Base-by-base conservation (phyloP, 2,113 vertebrate genomes). In the Antechinus stuartii region DNA sequence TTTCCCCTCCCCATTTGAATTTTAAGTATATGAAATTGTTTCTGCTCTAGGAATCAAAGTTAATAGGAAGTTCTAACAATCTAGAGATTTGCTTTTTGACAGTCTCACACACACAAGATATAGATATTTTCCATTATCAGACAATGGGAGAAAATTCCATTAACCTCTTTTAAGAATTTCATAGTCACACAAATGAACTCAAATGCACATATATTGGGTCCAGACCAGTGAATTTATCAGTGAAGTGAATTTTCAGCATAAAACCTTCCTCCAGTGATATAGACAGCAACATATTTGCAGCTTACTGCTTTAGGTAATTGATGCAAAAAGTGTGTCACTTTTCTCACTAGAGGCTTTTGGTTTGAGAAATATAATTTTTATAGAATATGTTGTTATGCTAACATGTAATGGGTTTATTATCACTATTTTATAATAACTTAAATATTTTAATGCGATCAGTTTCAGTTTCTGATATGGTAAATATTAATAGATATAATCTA, bases 21-120 rank as follows among this genome's bases (percentile, higher is more conserved):
- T 97, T 93, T 90, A 47, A 96, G 50, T 91, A 91, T 53, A 93
- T 95, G 50, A 54, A 91, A 96, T 76, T 96, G 53, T 42, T 98
- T 95, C 84, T 68, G 2, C 57, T 90, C 46, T 25, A 95, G 56
- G 27, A 94, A 91, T 95, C 90, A 53, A 23, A 95, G 84, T 30
- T 92, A 47, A 93, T n/a, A 10, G 42, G 52, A 90, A 24, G 30
- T 47, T n/a, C 30, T 42, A 49, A 57, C 50, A 22, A 68, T 89
- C 49, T 89, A 47, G 49, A 90, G 46, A 56, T 47, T 61, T 25
- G 68, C 35, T 46, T 49, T 16, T n/a, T 93, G 23, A 89, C 42
- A 11, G 56, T 47, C 95, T 92, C 95, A 93, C 0, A 93, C 93
- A 1, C 27, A 91, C 93, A 76, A 76, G 30, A 76, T 84, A 19